Evolutionary conservation across 1,140 invertebrate species (phyloP), one percentile per base, ranked within the genome.

Genomic region (Ostrea denselamellosa): DNA sequence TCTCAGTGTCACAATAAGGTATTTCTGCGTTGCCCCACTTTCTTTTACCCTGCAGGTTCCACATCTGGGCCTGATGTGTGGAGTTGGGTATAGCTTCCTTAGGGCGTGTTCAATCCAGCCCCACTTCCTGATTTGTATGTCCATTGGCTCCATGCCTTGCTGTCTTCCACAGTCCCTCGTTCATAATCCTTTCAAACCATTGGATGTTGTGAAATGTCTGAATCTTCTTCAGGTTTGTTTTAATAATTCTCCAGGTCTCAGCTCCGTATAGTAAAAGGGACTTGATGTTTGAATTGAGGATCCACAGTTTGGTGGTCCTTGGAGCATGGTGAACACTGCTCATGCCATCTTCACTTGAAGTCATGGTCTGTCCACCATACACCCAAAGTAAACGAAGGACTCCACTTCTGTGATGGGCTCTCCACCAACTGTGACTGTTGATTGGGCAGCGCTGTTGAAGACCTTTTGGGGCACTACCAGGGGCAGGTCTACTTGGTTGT

Each of bases 401-500:
- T 10, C 53, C 53, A 10, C 10, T 68, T 25, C 17, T 83, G 44
- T 85, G 52, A 88, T 83, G 19, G 34, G n/a, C 52, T 88, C 58
- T 54, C 71, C 58, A 25, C 84, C 56, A 19, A 53, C 5, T 25
- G 4, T 34, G 28, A 85, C 52, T 85, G 82, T 86, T 17, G 86
- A 28, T 9, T 85, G n/a, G 25, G 17, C 65, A 17, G 34, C 83
- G 54, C 62, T 88, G 10, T 17, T 89, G 19, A 91, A 51, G 52
- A 88, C 56, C 77, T 90, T 91, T 25, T 86, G 85, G 25, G 91
- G 90, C 10, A 90, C 58, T 56, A 87, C 90, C 52, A 91, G 89
- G 19, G 92, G 85, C 14, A 77, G 89, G 52, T 91, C 87, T 51
- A 90, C 92, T 89, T 90, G 77, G 87, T 85, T 92, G 85, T 92